Percentiles rank a stretch among this genome's conserved stretches.
These are phyloP conservation scores for Campoplex capitator DNA, from an alignment of 2,888 invertebrate genomes.

Conservation along the genomic window DNA sequence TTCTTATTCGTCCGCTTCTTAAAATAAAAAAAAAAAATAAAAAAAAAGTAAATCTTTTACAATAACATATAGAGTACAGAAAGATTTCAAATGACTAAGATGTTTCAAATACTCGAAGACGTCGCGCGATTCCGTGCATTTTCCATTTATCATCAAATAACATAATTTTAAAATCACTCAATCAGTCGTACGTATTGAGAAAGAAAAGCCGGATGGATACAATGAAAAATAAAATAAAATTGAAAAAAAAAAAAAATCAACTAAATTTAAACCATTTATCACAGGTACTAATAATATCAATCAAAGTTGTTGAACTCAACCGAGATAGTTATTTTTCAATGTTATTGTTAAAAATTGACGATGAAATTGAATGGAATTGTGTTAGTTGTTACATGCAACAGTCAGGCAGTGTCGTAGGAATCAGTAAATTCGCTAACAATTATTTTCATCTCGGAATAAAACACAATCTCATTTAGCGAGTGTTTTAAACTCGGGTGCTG, in stretches of 20 bases:
- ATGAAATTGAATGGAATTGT: constrained; percentile 58
- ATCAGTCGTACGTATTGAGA: constrained; percentile 37
- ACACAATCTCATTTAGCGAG: constrained; percentile 44
- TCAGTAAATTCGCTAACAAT: constrained; percentile 60
- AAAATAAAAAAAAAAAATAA: constrained; percentile 41
- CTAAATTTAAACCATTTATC: constrained; percentile 64
- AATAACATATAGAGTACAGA: constrained; percentile 48
- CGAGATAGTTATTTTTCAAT: constrained; percentile 65
- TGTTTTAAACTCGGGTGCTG: constrained; percentile 28
- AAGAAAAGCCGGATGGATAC: constrained; percentile 50
- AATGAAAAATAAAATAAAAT: constrained; percentile 49
- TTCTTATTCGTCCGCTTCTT: constrained; percentile 40
- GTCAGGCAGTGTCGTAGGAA: constrained; percentile 78
- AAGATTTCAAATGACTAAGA: constrained; percentile 72
- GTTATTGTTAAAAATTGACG: constrained; percentile 62
- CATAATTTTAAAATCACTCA: constrained; percentile 28
- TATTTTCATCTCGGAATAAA: constrained; percentile 52
- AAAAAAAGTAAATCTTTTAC: constrained; percentile 33
- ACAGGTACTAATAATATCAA: constrained; percentile 70
- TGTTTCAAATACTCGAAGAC: constrained; percentile 62
- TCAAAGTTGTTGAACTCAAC: constrained; percentile 67
- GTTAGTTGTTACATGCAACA: constrained; percentile 70
- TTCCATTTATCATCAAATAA: constrained; percentile 57
- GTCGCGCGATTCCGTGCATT: constrained; percentile 69
- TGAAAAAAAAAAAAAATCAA: constrained; percentile 48